phyloP scores from a whole-genome alignment of 2,888 invertebrate species.

The Allophyes oxyacanthae region DNA sequence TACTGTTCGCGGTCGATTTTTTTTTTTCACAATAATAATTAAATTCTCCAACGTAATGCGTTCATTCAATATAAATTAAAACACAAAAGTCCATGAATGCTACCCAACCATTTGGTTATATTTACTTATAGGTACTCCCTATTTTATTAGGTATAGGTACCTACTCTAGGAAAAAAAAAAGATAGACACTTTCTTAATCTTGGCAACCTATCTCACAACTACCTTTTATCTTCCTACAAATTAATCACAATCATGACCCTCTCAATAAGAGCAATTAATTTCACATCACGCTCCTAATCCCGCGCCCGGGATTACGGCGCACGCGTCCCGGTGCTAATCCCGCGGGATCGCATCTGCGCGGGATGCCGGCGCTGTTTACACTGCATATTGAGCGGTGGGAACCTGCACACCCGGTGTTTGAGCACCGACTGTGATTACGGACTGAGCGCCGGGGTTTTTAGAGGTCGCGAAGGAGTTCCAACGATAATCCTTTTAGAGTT shows the following conservation, averaged over 20 bases:
- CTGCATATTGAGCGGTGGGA: slow-evolving; percentile 59
- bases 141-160: too few relatives aligned
- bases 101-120: too few relatives aligned
- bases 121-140: too few relatives aligned
- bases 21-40: too few relatives aligned
- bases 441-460: slow-evolving; percentile 32
- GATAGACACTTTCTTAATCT: too few relatives aligned
- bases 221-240: slow-evolving; percentile 12
- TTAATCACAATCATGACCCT: slow-evolving; percentile 47
- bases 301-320: slow-evolving; percentile 53
- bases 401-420: slow-evolving; percentile 40
- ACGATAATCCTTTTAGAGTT: slow-evolving; percentile 20
- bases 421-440: slow-evolving; percentile 50
- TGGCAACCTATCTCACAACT: too few relatives aligned
- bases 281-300: slow-evolving; percentile 54
- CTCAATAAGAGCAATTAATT: slow-evolving; percentile 55
- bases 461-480: slow-evolving; percentile 28
- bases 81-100: too few relatives aligned
- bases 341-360: slow-evolving; percentile 50
- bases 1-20: too few relatives aligned
- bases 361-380: slow-evolving; percentile 52
- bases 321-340: slow-evolving; percentile 58
- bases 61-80: too few relatives aligned
- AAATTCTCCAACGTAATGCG: too few relatives aligned
- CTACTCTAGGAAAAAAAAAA: too few relatives aligned